A percentile compares a stretch with the other conserved stretches of the same genome.
Evolutionary conservation across 1,140 invertebrate species (phyloP).

Genomic region (Acyrthosiphon pisum): DNA sequence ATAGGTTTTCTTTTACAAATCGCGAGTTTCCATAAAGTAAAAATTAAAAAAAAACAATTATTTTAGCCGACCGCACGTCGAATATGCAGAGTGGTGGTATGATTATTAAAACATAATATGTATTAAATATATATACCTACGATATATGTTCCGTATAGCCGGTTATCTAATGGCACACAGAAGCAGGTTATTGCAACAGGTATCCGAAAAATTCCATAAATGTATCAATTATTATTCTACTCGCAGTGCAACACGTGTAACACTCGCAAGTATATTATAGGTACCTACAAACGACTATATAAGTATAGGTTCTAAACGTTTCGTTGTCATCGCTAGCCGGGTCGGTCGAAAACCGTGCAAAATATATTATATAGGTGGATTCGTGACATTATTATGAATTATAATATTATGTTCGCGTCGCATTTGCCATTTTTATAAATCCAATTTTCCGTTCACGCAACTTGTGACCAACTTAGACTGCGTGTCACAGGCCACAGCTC

Average conservation of each 20-base stretch:
- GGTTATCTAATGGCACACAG: not conserved
- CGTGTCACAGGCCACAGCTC: too few relatives aligned
- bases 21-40: not conserved
- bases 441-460: not conserved
- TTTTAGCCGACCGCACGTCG: not conserved
- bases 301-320: not conserved
- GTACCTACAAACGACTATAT: not conserved
- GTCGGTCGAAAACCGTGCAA: not conserved
- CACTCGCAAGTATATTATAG: not conserved
- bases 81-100: not conserved
- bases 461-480: not conserved
- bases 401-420: not conserved
- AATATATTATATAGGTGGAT: not conserved
- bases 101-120: not conserved
- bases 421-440: not conserved
- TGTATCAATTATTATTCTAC: not conserved
- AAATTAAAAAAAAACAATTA: not conserved
- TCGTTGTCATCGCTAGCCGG: not conserved
- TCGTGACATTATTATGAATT: not conserved
- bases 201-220: conserved; percentile 12
- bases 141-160: not conserved
- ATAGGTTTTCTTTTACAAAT: not conserved
- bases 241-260: not conserved
- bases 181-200: conserved; percentile 1
- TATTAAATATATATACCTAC: not conserved